Conservation (phyloP, 2,797 vertebrate species). For the Chaetodon trifasciatus region DNA sequence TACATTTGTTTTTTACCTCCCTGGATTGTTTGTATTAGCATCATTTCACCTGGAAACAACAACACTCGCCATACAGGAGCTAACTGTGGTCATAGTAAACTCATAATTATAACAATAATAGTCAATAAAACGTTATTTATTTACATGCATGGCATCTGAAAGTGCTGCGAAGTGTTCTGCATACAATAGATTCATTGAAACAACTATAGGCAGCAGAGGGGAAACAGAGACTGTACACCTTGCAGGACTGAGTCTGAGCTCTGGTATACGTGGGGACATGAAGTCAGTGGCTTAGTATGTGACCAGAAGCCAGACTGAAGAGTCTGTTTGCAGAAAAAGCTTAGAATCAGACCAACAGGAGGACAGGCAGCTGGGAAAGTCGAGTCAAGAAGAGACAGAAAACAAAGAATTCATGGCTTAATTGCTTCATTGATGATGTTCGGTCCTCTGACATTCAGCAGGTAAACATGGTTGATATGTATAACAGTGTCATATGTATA, state of each 20-base stretch:
- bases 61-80: not conserved
- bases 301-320: not conserved
- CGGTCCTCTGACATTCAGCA: not conserved
- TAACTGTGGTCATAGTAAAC: not conserved
- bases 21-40: not conserved
- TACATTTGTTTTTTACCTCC: not conserved
- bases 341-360: not conserved
- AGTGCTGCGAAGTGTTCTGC: not conserved
- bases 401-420: not conserved
- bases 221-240: not conserved
- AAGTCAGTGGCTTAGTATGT: not conserved
- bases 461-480: not conserved
- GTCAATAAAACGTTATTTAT: not conserved
- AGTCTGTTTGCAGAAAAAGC: not conserved
- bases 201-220: not conserved
- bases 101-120: not conserved
- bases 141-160: not conserved
- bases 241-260: constrained; percentile 1
- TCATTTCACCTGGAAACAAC: not conserved
- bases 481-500: not conserved
- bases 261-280: not conserved
- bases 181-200: not conserved
- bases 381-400: not conserved
- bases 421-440: not conserved
- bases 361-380: too few species aligned